Base-by-base conservation (phyloP, 2,113 vertebrate species). In the Leuciscus idus region DNA sequence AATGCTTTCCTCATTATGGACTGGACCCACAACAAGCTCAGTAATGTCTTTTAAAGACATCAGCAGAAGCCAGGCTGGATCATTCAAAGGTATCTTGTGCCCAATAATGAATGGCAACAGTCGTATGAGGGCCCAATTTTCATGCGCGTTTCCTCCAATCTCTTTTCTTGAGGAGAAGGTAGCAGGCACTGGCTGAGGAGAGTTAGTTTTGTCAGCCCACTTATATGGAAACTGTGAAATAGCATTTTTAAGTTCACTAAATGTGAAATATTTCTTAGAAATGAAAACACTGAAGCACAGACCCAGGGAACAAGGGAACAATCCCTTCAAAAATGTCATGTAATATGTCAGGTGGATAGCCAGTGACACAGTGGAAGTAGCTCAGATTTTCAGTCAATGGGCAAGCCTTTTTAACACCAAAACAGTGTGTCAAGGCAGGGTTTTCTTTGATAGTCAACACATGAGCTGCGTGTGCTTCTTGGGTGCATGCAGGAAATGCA, bases 81-180 rank as follows among this genome's bases (percentile, higher is more conserved):
- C 82, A 57, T 82, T 48, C 19, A 85, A 43, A 28, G 84, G 73
- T 46, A 86, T 66, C 12, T 21, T 48, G 15, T 19, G 50, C 3
- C 87, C 81, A 79, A 86, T 68, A 2, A 83, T 66, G 30, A 87
- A 26, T 30, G 83, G 86, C 1, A 87, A 61, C 9, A 87, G 48
- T 17, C 52, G 8, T 61, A 87, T 12, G 13, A 84, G 46, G n/a
- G 43, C 82, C 33, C 33, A 87, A 28, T 84, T 87, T 19, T 57
- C 55, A 21, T 57, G 17, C 33, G 4, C 33, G 5, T 36, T 36
- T 36, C 36, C 36, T 36, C 36, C 36, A 36, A 36, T 36, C 5
- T 36, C 6, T 59, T 50, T 72, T 23, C 15, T 46, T 73, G 8
- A 66, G 33, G 28, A 30, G 36, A 15, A 28, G 10, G 8, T 55